Conservation (phyloP, 2,113 vertebrate species). For the Epinephelus fuscoguttatus region DNA sequence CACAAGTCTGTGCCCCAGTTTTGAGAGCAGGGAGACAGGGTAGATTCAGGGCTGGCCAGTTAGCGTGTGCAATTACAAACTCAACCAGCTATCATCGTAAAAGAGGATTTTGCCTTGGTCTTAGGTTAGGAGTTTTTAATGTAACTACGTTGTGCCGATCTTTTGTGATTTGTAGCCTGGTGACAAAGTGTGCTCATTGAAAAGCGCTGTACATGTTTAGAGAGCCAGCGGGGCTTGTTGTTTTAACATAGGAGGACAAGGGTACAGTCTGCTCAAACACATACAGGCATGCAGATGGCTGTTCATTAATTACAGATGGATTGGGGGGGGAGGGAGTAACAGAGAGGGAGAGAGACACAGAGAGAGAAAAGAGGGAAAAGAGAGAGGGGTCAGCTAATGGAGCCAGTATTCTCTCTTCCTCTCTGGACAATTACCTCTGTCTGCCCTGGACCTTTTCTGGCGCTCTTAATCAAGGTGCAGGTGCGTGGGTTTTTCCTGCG, state of each 20-base stretch:
- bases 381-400: constrained; percentile 63
- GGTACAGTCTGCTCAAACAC: constrained; percentile 78
- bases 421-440: constrained; percentile 73
- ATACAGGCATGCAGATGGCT: constrained; percentile 80
- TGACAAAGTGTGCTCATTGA: constrained; percentile 60
- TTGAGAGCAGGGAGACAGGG: constrained; percentile 34
- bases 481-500: constrained; percentile 46
- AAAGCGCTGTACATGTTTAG: constrained; percentile 66
- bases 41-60: constrained; percentile 46
- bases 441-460: constrained; percentile 69
- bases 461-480: constrained; percentile 81
- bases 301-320: constrained; percentile 84
- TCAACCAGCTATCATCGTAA: constrained; percentile 55
- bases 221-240: constrained; percentile 77
- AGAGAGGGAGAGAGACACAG: constrained; percentile 18
- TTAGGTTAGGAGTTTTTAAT: constrained; percentile 36
- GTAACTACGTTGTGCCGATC: constrained; percentile 27
- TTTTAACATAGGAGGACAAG: constrained; percentile 76
- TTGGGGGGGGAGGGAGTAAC: constrained; percentile 63
- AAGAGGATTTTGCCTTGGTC: constrained; percentile 51
- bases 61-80: constrained; percentile 40
- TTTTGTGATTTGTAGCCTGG: constrained; percentile 51
- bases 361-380: constrained; percentile 16
- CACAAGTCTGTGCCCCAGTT: constrained; percentile 63
- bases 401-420: constrained; percentile 64